A percentile compares a stretch with the other conserved stretches of the same genome.
Evolutionary conservation across 2,888 invertebrate genomes (phyloP).

Genomic region (Chaitophorus viminalis): DNA sequence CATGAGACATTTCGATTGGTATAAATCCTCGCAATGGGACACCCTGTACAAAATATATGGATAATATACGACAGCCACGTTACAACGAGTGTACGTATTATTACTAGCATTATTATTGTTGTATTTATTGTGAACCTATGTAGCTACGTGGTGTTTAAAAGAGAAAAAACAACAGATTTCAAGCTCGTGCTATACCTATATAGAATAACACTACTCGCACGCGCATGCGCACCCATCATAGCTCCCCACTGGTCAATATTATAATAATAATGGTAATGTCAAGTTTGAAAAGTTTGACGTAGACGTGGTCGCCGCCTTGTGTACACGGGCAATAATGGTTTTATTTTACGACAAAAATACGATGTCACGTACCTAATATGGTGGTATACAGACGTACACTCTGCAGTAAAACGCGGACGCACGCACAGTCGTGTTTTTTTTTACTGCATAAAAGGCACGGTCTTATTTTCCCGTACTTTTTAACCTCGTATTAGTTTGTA

Average conservation of each 20-base stretch:
- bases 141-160: background rate
- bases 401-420: too few species aligned
- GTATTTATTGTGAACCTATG: background rate
- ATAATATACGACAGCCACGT: background rate
- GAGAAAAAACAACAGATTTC: background rate
- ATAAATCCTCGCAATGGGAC: background rate
- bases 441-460: too few species aligned
- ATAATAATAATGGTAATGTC: background rate
- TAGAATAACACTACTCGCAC: background rate
- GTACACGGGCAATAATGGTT: background rate
- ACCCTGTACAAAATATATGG: background rate
- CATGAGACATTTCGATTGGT: background rate
- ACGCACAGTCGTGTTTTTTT: too few species aligned
- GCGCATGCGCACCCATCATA: too few species aligned
- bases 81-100: too few species aligned
- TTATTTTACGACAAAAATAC: background rate
- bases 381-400: too few species aligned
- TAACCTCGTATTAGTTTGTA: too few species aligned
- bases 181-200: constrained; percentile 8
- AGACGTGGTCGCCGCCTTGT: too few species aligned
- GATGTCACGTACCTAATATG: too few species aligned
- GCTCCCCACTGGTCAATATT: background rate
- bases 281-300: constrained; percentile 36
- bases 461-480: too few species aligned
- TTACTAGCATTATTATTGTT: background rate